Evolutionary conservation across 2,113 vertebrate genomes (phyloP).

Genomic region (Cavia aperea): DNA sequence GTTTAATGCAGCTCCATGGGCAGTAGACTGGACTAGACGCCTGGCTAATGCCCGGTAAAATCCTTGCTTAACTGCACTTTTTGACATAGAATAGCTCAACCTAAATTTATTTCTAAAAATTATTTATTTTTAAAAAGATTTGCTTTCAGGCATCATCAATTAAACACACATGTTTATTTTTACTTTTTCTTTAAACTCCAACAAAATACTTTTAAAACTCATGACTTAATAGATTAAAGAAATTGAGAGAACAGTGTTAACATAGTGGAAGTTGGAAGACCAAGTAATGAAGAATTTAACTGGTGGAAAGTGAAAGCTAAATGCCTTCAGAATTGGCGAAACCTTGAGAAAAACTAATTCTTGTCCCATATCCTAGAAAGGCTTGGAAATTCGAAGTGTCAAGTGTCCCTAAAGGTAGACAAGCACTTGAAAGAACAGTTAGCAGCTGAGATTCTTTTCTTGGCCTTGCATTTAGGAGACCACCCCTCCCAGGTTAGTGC

Average conservation of each 20-base stretch:
- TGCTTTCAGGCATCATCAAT: conserved; percentile 20
- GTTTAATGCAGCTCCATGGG: background rate
- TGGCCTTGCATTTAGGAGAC: background rate
- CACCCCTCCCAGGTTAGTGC: background rate
- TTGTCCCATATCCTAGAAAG: background rate
- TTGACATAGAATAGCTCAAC: background rate
- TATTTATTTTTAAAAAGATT: background rate
- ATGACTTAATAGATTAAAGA: background rate
- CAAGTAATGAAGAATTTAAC: background rate
- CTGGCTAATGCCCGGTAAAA: background rate
- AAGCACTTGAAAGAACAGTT: background rate
- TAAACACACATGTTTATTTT: conserved; percentile 7
- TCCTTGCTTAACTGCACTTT: conserved; percentile 5
- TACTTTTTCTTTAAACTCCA: background rate
- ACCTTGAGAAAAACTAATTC: background rate
- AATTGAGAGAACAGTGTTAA: background rate
- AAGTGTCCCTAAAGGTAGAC: background rate
- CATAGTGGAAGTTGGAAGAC: background rate
- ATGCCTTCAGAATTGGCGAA: background rate
- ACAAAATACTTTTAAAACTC: background rate
- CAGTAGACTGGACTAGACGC: background rate
- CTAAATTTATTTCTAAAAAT: background rate
- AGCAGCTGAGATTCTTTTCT: background rate
- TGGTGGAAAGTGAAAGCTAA: background rate
- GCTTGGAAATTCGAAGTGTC: background rate